Percentiles rank a stretch among this genome's conserved stretches.
Evolutionary conservation across 2,113 vertebrate species (phyloP).

Genomic region (Orthochromis indermauri): DNA sequence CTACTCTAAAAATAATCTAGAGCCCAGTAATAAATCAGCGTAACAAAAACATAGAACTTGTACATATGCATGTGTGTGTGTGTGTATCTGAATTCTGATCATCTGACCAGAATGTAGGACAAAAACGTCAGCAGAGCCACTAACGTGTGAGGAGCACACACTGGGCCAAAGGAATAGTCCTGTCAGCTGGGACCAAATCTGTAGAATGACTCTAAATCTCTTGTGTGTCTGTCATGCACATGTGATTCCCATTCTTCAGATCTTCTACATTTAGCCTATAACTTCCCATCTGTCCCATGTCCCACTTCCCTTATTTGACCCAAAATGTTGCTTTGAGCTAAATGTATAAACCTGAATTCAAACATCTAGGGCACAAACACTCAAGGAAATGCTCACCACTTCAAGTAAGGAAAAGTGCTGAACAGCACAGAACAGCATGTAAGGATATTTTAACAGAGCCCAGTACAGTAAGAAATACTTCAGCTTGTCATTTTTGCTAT

Average conservation of each 20-base stretch:
- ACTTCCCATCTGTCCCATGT: slow-evolving; percentile 37
- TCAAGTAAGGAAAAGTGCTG: neutral
- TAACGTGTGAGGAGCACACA: neutral
- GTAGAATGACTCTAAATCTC: neutral
- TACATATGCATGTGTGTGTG: neutral
- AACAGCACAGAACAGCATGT: neutral
- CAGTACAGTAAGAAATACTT: neutral
- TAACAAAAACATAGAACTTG: slow-evolving; percentile 13
- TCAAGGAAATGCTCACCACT: neutral
- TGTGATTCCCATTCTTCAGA: neutral
- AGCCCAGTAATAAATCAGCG: slow-evolving; percentile 50
- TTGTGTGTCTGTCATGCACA: slow-evolving; percentile 35
- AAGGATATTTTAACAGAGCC: neutral
- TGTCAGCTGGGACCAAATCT: neutral
- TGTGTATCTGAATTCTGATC: neutral
- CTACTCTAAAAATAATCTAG: slow-evolving; percentile 44
- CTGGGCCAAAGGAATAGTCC: neutral
- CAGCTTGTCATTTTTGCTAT: slow-evolving; percentile 5
- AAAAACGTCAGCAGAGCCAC: neutral
- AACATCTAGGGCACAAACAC: neutral
- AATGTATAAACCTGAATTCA: neutral
- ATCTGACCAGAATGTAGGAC: slow-evolving; percentile 35
- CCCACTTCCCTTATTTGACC: slow-evolving; percentile 46
- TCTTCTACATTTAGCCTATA: slow-evolving; percentile 4
- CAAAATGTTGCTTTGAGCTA: neutral